Evolutionary conservation across 2,797 vertebrate genomes (phyloP).

Genomic region (Benthosema pterotum): DNA sequence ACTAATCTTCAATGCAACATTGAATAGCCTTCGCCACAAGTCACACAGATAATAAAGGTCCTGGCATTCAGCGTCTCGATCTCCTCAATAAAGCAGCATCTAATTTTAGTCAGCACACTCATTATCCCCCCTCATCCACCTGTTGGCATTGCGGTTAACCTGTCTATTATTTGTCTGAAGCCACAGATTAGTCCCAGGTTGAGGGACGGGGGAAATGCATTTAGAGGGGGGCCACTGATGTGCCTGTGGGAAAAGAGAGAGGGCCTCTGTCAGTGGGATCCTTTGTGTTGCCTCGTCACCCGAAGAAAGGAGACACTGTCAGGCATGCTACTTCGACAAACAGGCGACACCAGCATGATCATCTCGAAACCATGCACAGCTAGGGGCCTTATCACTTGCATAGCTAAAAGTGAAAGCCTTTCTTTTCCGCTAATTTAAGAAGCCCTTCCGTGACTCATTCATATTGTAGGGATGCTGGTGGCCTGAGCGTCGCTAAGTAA

Average conservation of each 20-base stretch:
- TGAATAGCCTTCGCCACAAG: slow-evolving; percentile 22
- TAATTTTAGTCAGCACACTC: slow-evolving; percentile 19
- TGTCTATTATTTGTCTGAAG: slow-evolving; percentile 46
- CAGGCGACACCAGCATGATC: slow-evolving; percentile 57
- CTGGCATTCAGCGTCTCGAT: background rate
- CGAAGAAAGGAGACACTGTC: slow-evolving; percentile 67
- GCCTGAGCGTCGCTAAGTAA: slow-evolving; percentile 9
- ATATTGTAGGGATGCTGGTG: slow-evolving; percentile 10
- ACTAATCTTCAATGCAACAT: slow-evolving; percentile 16
- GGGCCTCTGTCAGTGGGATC: slow-evolving; percentile 55
- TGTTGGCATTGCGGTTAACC: slow-evolving; percentile 49
- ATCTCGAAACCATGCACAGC: slow-evolving; percentile 55
- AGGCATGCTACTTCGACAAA: slow-evolving; percentile 63
- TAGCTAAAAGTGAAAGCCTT: slow-evolving; percentile 39
- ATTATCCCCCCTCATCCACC: slow-evolving; percentile 48
- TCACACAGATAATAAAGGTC: slow-evolving; percentile 32
- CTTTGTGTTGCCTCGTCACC: slow-evolving; percentile 66
- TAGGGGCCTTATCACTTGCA: slow-evolving; percentile 48
- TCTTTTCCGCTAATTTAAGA: slow-evolving; percentile 28
- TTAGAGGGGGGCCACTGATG: slow-evolving; percentile 46
- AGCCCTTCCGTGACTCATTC: slow-evolving; percentile 18
- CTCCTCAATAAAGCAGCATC: background rate
- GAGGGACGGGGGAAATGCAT: slow-evolving; percentile 45
- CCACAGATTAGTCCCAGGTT: slow-evolving; percentile 37
- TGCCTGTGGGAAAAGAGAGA: slow-evolving; percentile 68